Conservation (phyloP, 2,797 vertebrate genomes). For the Xenops minutus region DNA sequence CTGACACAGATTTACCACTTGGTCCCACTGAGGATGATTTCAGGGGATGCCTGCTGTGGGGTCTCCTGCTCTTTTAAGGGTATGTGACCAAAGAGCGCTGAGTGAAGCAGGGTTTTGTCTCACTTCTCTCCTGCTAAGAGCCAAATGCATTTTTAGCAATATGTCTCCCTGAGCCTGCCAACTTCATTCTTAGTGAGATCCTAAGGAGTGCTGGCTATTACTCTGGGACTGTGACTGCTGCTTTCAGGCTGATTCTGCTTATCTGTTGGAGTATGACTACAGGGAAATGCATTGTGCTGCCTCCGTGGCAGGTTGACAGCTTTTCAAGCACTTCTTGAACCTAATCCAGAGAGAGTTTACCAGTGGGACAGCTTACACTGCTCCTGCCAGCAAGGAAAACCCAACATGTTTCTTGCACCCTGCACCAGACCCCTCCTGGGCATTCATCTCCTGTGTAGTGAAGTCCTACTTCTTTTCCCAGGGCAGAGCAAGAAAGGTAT, state of each 20-base stretch:
- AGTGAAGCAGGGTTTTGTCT: not conserved
- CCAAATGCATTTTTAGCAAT: slow-evolving; percentile 26
- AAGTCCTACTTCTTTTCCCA: not conserved
- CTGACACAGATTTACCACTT: not conserved
- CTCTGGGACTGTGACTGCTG: not conserved
- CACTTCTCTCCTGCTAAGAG: not conserved
- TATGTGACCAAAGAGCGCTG: not conserved
- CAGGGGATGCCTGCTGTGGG: not conserved
- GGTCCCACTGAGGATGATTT: not conserved
- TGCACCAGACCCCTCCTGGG: not conserved
- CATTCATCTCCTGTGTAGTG: not conserved
- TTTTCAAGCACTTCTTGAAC: not conserved
- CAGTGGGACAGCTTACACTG: not conserved
- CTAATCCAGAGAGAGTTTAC: not conserved
- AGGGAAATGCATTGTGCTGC: not conserved
- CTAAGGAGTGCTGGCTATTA: not conserved
- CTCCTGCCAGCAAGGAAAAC: not conserved
- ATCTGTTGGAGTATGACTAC: not conserved
- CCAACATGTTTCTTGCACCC: accelerated
- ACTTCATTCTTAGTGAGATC: not conserved
- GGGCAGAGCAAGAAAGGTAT: not conserved
- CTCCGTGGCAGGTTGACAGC: not conserved
- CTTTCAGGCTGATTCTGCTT: not conserved
- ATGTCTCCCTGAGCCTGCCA: not conserved
- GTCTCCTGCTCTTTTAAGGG: not conserved